phyloP scores from a whole-genome alignment of 2,113 vertebrate genomes.

The Rhipidura dahli region DNA sequence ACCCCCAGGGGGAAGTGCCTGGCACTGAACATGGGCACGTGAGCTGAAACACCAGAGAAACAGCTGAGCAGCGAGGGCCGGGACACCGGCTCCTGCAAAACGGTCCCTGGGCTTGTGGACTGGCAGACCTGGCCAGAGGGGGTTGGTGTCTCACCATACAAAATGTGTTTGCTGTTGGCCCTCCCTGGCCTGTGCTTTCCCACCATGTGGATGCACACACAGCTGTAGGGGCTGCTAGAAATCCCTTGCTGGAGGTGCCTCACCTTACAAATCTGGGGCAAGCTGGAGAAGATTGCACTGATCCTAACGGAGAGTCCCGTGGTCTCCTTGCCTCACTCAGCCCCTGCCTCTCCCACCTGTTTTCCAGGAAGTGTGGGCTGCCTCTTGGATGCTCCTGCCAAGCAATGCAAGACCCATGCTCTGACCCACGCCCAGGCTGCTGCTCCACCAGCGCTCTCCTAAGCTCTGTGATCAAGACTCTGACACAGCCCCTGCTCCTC shows the following conservation, averaged over 20 bases:
- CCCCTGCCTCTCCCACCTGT: not conserved
- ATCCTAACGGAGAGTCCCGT: not conserved
- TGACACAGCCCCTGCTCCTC: not conserved
- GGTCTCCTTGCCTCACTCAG: not conserved
- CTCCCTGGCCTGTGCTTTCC: not conserved
- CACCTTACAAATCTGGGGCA: not conserved
- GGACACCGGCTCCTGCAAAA: accelerated
- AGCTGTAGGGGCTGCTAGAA: not conserved
- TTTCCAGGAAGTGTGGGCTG: not conserved
- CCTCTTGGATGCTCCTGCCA: not conserved
- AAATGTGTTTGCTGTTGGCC: not conserved
- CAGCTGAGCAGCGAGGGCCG: accelerated
- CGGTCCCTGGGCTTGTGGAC: not conserved
- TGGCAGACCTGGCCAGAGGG: not conserved
- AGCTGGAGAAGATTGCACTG: not conserved
- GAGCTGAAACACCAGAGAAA: not conserved
- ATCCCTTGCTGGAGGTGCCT: not conserved
- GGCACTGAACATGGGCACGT: accelerated
- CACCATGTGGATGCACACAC: too few species aligned
- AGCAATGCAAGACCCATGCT: not conserved
- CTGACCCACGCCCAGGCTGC: not conserved
- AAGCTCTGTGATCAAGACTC: not conserved
- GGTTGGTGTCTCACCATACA: not conserved
- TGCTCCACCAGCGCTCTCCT: not conserved
- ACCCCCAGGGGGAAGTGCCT: not conserved